Percentiles rank a stretch among this genome's conserved stretches.
Conservation (phyloP, 2,888 invertebrate species). For the Artemia sinica region DNA sequence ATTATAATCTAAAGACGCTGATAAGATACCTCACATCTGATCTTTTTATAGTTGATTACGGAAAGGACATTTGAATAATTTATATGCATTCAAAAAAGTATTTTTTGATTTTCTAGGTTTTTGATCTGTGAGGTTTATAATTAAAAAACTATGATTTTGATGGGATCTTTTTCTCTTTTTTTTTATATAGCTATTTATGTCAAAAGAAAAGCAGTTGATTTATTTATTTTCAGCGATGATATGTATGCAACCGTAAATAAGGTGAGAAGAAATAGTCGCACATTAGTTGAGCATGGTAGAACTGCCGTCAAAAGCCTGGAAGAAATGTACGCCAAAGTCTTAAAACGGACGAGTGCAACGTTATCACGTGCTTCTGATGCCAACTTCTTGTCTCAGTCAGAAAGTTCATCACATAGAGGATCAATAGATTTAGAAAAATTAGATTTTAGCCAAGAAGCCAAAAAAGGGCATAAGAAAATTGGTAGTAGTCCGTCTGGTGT, state of each 20-base stretch:
- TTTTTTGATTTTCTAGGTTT: too few species aligned
- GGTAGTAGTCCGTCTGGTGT: background rate
- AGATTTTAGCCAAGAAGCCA: background rate
- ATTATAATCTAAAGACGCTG: too few species aligned
- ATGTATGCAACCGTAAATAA: slow-evolving; percentile 10
- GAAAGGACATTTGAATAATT: too few species aligned
- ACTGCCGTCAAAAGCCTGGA: slow-evolving; percentile 10
- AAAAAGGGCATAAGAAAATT: slow-evolving; percentile 2
- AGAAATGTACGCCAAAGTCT: slow-evolving; percentile 11
- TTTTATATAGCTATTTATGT: too few species aligned
- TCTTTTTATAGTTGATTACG: too few species aligned
- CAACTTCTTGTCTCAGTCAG: background rate
- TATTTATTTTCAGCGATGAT: background rate
- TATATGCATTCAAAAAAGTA: too few species aligned
- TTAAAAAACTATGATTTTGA: too few species aligned
- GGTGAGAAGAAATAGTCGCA: slow-evolving; percentile 1
- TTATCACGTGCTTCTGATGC: background rate
- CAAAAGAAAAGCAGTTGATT: too few species aligned
- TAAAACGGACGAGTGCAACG: slow-evolving; percentile 6
- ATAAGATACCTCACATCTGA: too few species aligned
- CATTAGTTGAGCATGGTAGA: slow-evolving; percentile 3
- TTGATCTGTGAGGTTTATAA: too few species aligned
- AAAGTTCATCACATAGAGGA: slow-evolving; percentile 9
- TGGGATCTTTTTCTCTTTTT: too few species aligned
- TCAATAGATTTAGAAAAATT: background rate